Conservation (phyloP, 2,113 vertebrate species). For the Vidua macroura region DNA sequence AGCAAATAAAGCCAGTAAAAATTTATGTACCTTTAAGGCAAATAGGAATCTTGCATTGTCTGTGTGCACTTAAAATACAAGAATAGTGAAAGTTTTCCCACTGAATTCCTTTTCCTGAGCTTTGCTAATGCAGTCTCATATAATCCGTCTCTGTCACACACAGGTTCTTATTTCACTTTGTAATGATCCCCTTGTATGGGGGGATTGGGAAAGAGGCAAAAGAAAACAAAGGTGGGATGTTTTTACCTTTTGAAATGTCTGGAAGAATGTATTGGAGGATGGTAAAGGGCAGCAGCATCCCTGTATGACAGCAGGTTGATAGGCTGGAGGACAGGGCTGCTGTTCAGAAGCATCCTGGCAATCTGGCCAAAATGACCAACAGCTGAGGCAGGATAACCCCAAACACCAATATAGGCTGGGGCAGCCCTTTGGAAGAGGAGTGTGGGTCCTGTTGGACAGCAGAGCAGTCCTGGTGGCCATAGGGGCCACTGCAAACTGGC, state of each 20-base stretch:
- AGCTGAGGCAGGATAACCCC: neutral
- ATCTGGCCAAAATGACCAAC: neutral
- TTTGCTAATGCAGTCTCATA: neutral
- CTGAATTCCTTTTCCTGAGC: neutral
- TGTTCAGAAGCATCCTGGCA: neutral
- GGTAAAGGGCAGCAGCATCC: neutral
- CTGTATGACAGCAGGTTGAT: neutral
- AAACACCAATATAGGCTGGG: neutral
- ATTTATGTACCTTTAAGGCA: conserved; percentile 37
- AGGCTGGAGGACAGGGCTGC: neutral
- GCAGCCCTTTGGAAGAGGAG: neutral
- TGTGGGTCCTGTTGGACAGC: neutral
- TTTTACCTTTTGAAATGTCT: neutral
- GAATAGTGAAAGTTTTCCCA: neutral
- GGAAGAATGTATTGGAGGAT: neutral
- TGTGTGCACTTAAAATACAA: neutral
- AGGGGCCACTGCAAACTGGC: neutral
- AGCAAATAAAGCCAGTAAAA: conserved; percentile 61
- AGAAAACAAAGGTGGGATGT: neutral
- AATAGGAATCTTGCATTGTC: conserved; percentile 35
- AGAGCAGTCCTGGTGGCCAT: neutral
- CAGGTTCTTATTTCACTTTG: neutral
- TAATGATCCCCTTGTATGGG: neutral
- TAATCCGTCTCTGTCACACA: neutral
- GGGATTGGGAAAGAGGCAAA: neutral